Percentiles rank a stretch among this genome's conserved stretches.
Conservation (phyloP, 1,140 invertebrate genomes). For the Polypedilum vanderplanki region DNA sequence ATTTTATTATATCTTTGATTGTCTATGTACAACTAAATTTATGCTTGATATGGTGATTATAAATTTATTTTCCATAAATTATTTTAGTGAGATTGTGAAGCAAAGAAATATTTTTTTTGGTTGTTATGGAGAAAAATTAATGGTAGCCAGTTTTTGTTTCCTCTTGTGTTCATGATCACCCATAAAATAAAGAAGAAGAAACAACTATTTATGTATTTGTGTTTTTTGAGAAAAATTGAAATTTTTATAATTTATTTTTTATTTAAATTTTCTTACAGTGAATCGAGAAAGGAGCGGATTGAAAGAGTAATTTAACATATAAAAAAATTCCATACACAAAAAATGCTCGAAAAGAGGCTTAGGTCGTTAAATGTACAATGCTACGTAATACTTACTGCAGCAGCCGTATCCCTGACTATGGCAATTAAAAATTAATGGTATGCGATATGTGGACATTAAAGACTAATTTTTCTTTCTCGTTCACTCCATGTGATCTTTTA, state of each 20-base stretch:
- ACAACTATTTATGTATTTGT: too few species aligned
- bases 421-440: too few species aligned
- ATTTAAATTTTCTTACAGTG: constrained; percentile 17
- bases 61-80: neutral
- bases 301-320: too few species aligned
- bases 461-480: too few species aligned
- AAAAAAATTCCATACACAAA: neutral
- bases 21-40: neutral
- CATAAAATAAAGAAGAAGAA: neutral
- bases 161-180: neutral
- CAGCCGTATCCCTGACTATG: too few species aligned
- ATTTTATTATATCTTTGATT: neutral
- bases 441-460: too few species aligned
- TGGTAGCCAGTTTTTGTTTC: constrained; percentile 24
- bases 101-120: too few species aligned
- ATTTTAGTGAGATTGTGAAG: too few species aligned
- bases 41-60: neutral
- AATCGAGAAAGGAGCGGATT: too few species aligned
- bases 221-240: neutral
- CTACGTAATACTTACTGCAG: too few species aligned
- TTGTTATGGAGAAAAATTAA: neutral
- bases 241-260: constrained; percentile 26
- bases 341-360: neutral
- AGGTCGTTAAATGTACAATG: too few species aligned
- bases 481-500: too few species aligned